Conservation (phyloP, 1,140 invertebrate genomes). For the Aphis craccivora region DNA sequence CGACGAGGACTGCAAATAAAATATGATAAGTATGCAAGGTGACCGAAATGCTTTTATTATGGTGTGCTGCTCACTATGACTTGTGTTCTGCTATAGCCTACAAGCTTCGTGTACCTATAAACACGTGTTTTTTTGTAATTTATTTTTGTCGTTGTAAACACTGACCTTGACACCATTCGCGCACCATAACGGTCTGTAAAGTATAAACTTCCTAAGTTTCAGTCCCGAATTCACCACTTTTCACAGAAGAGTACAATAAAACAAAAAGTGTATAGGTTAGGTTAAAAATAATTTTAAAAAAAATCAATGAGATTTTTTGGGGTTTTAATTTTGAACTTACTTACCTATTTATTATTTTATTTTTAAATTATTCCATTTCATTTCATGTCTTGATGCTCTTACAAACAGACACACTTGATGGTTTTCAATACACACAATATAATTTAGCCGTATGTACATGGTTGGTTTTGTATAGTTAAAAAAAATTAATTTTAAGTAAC, state of each 20-base stretch:
- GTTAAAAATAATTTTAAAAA: not conserved
- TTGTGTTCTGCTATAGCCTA: not conserved
- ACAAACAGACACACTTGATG: not conserved
- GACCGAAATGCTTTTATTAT: not conserved
- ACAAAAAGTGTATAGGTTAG: not conserved
- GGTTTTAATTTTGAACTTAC: not conserved
- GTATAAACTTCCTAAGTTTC: not conserved
- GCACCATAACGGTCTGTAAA: not conserved
- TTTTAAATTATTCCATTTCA: not conserved
- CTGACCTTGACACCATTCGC: conserved; percentile 44
- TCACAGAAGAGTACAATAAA: not conserved
- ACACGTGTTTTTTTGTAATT: not conserved
- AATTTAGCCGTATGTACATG: not conserved
- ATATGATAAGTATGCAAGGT: not conserved
- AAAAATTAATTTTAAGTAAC: not conserved
- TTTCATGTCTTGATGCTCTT: not conserved
- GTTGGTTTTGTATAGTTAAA: not conserved
- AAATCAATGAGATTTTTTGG: not conserved
- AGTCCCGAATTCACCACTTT: not conserved
- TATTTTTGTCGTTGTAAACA: not conserved
- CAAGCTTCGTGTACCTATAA: not conserved
- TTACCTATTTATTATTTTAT: not conserved
- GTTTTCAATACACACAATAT: not conserved
- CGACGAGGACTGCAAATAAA: not conserved
- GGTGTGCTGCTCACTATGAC: not conserved